Conservation (phyloP, 2,888 invertebrate species). For the Drosophila anomalata region DNA sequence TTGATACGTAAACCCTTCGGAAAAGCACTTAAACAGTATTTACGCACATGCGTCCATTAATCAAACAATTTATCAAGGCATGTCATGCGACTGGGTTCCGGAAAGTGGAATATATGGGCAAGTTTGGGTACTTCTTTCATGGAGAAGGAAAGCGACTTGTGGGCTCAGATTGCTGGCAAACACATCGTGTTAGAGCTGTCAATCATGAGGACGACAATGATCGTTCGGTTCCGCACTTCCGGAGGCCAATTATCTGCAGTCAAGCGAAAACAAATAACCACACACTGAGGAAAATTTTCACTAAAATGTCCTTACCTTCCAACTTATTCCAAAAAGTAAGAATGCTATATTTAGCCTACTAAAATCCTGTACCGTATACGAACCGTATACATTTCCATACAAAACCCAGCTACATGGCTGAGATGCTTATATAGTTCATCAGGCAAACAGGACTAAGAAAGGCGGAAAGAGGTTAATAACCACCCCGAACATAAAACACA, state of each 20-base stretch:
- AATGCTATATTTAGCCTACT: constrained; percentile 32
- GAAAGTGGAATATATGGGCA: background rate
- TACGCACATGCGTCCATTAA: constrained; percentile 71
- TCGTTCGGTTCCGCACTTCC: constrained; percentile 26
- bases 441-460: constrained; percentile 36
- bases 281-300: constrained; percentile 18
- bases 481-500: constrained; percentile 20
- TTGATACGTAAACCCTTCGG: constrained; percentile 53
- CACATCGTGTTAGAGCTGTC: constrained; percentile 29
- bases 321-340: background rate
- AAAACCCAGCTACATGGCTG: constrained; percentile 30
- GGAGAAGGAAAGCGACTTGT: constrained; percentile 55
- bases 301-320: background rate
- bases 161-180: constrained; percentile 21
- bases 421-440: constrained; percentile 45
- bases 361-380: constrained; percentile 18
- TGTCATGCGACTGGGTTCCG: constrained; percentile 53
- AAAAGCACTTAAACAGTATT: constrained; percentile 69
- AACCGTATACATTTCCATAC: constrained; percentile 24
- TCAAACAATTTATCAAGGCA: constrained; percentile 77
- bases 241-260: constrained; percentile 42
- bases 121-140: constrained; percentile 4
- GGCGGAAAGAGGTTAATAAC: constrained; percentile 63
- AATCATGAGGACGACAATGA: constrained; percentile 31
- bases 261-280: constrained; percentile 50